Evolutionary conservation across 2,113 vertebrate species (phyloP).

Genomic region (Hirundichthys speculiger): DNA sequence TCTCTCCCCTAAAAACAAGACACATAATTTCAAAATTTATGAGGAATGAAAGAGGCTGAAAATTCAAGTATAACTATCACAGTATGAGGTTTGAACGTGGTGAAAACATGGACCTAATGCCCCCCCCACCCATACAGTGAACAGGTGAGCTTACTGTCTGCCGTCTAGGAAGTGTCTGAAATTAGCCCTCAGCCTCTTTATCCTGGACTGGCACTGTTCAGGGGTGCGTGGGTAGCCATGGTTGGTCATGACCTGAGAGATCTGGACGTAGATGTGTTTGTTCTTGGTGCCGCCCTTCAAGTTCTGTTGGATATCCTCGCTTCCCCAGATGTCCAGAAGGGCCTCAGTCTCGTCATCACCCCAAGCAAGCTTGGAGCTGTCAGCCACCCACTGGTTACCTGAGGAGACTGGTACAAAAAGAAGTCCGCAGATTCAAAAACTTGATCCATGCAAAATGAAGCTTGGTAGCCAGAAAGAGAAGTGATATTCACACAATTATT

Average conservation of each 20-base stretch:
- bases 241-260: slow-evolving; percentile 67
- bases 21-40: slow-evolving; percentile 2
- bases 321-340: slow-evolving; percentile 77
- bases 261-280: slow-evolving; percentile 75
- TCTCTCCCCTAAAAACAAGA: slow-evolving; percentile 64
- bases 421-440: not conserved
- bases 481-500: too few relatives aligned
- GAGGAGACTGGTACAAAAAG: not conserved
- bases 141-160: slow-evolving; percentile 56
- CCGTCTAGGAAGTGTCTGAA: slow-evolving; percentile 74
- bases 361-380: slow-evolving; percentile 74
- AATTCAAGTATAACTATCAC: not conserved
- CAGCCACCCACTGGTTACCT: slow-evolving; percentile 47
- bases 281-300: slow-evolving; percentile 75
- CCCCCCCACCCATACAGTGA: too few relatives aligned
- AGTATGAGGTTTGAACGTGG: too few relatives aligned
- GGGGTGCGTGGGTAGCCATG: slow-evolving; percentile 73
- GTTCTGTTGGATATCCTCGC: slow-evolving; percentile 70
- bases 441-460: too few relatives aligned
- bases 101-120: too few relatives aligned
- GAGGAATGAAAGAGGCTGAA: not conserved
- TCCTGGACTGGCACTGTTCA: slow-evolving; percentile 78
- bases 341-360: slow-evolving; percentile 71
- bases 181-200: slow-evolving; percentile 77
- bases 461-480: too few relatives aligned